Percentiles rank a stretch among this genome's conserved stretches.
Evolutionary conservation across 1,140 invertebrate genomes (phyloP).

Genomic region (Aphelenchoides besseyi): DNA sequence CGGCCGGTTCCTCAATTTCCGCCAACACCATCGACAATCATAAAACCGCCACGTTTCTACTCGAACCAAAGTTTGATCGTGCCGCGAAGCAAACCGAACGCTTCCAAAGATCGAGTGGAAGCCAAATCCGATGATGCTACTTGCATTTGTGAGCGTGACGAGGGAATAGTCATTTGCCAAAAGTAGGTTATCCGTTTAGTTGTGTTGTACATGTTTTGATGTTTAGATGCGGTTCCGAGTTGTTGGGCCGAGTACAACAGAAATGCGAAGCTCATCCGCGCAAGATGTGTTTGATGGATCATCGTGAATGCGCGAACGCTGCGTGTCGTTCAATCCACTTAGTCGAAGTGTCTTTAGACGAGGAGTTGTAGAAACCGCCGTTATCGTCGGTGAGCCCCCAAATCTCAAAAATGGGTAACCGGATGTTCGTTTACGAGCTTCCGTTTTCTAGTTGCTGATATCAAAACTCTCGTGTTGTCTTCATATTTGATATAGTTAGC

Average conservation of each 20-base stretch:
- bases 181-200: slow-evolving; percentile 16
- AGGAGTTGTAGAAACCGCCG: too few species aligned
- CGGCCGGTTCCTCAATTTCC: slow-evolving; percentile 13
- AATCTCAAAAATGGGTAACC: too few species aligned
- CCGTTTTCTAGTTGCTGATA: too few species aligned
- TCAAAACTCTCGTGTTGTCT: too few species aligned
- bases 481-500: too few species aligned
- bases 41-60: slow-evolving; percentile 21
- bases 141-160: slow-evolving; percentile 29
- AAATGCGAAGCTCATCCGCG: slow-evolving; percentile 32
- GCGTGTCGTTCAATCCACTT: slow-evolving; percentile 37
- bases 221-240: slow-evolving; percentile 30
- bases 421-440: too few species aligned
- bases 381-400: not conserved
- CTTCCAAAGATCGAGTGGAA: not conserved
- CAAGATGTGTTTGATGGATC: slow-evolving; percentile 37
- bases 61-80: slow-evolving; percentile 12
- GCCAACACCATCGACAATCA: slow-evolving; percentile 8
- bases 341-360: slow-evolving; percentile 28
- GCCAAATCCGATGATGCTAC: not conserved
- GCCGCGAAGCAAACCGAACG: not conserved
- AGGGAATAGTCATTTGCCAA: slow-evolving; percentile 28
- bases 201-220: slow-evolving; percentile 11
- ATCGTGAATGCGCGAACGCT: slow-evolving; percentile 34
- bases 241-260: slow-evolving; percentile 35